Base-by-base conservation (phyloP, 2,888 invertebrate genomes). In the Scaptomyza polygonia region DNA sequence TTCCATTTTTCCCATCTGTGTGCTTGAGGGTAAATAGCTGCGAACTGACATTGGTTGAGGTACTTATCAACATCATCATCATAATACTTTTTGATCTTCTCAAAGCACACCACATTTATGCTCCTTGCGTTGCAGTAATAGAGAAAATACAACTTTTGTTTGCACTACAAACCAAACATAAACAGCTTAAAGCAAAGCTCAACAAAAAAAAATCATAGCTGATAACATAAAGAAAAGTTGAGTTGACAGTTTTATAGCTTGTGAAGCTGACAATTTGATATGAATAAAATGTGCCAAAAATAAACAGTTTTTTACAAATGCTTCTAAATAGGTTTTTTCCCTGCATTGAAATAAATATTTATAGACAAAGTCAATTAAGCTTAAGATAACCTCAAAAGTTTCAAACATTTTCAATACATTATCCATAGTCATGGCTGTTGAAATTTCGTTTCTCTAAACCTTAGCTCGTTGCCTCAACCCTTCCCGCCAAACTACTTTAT, bases 161-260 rank as follows among this genome's bases (percentile, higher is more conserved):
- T 70, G 66, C 66, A 80, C 76, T 77, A 65, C 76, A 76, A 69
- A 48, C 55, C 65, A 72, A 85, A 82, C 68, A 79, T 66, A 85
- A 82, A 72, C 81, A 84, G 79, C 85, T 79, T 81, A 72, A 67
- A 80, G 61, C 45, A 25, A 68, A 68, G 54, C 68, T 55, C 45
- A 55, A 48, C 59, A 56, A 45, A 61, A 21, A 21, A 63, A 61
- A 65, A 45, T 36, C 34, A n/a, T 51, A 29, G 18, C 49, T 45
- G 49, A 47, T 25, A 11, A 40, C 63, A 36, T 39, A 51, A 61
- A 39, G 14, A 47, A 43, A 57, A 58, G 27, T 58, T 42, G n/a
- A 47, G 39, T 39, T 48, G 42, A 21, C 29, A 52, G 43, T 53
- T 36, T 43, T 43, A 63, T 25, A 43, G n/a, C 39, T 40, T 29